Evolutionary conservation across 2,113 vertebrate genomes (phyloP).

Genomic region (Mesoclemmys tuberculata): DNA sequence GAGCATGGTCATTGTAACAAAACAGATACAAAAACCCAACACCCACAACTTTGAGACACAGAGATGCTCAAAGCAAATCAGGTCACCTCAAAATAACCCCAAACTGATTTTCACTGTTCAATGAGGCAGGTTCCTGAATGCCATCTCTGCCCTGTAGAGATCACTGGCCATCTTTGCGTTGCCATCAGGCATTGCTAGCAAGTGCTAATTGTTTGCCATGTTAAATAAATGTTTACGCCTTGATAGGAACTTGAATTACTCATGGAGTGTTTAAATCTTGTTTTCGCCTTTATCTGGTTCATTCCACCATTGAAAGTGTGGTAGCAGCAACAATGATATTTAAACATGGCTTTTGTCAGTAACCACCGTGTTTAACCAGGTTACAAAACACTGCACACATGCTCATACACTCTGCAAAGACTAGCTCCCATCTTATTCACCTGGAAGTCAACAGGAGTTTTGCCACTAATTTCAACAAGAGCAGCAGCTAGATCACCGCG

Average conservation of each 20-base stretch:
- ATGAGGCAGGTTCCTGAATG: fast-evolving
- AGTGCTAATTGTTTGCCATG: not conserved
- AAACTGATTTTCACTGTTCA: fast-evolving
- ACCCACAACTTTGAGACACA: fast-evolving
- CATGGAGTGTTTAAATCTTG: not conserved
- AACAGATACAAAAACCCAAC: not conserved
- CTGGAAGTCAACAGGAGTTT: not conserved
- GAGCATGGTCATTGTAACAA: not conserved
- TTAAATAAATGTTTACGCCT: fast-evolving
- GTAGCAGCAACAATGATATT: not conserved
- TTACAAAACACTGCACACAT: not conserved
- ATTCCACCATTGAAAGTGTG: fast-evolving
- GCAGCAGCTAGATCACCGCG: not conserved
- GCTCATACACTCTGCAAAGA: not conserved
- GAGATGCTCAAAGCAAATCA: fast-evolving
- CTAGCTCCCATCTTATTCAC: fast-evolving
- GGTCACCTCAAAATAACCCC: not conserved
- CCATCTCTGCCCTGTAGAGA: not conserved
- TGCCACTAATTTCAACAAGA: not conserved
- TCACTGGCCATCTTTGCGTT: not conserved
- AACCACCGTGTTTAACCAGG: fast-evolving
- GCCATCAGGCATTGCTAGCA: fast-evolving
- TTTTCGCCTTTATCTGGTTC: not conserved
- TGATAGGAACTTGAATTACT: not conserved
- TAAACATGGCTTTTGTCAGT: not conserved